Conservation (phyloP, 2,888 invertebrate genomes). For the Steinernema scapterisci region DNA sequence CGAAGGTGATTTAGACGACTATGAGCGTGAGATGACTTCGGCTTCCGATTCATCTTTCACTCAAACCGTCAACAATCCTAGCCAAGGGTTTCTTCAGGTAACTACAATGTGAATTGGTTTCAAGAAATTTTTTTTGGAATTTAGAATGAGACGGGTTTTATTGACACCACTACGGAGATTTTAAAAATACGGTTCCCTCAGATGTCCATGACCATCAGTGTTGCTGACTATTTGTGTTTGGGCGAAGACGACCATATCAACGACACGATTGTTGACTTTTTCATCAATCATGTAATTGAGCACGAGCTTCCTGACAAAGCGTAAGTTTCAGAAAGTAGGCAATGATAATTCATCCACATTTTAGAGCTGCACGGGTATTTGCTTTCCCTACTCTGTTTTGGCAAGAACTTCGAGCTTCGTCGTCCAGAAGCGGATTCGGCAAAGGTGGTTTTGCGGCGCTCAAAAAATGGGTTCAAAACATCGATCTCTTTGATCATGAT, state of each 20-base stretch:
- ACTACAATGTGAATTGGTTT: not conserved
- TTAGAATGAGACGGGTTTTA: slow-evolving; percentile 27
- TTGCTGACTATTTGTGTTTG: slow-evolving; percentile 59
- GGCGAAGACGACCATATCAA: slow-evolving; percentile 55
- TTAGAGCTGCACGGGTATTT: slow-evolving; percentile 49
- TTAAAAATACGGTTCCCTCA: slow-evolving; percentile 61
- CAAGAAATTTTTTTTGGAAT: not conserved
- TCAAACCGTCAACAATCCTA: not conserved
- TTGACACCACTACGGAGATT: slow-evolving; percentile 57
- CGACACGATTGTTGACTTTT: slow-evolving; percentile 64
- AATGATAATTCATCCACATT: not conserved
- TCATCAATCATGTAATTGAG: slow-evolving; percentile 60
- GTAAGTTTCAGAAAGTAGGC: slow-evolving; percentile 32
- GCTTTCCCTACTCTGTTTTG: slow-evolving; percentile 57
- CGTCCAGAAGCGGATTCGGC: not conserved
- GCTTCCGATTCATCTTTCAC: slow-evolving; percentile 18
- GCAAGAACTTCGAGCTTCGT: slow-evolving; percentile 49
- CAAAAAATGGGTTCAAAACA: slow-evolving; percentile 54
- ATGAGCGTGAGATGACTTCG: slow-evolving; percentile 19
- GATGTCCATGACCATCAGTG: slow-evolving; percentile 57
- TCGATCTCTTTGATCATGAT: slow-evolving; percentile 61
- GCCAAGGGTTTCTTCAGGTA: slow-evolving; percentile 15
- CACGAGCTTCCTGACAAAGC: slow-evolving; percentile 55
- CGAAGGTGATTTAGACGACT: not conserved
- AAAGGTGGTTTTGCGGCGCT: slow-evolving; percentile 48